Conservation (phyloP, 2,888 invertebrate genomes). For the Alloscopus bannaensis region DNA sequence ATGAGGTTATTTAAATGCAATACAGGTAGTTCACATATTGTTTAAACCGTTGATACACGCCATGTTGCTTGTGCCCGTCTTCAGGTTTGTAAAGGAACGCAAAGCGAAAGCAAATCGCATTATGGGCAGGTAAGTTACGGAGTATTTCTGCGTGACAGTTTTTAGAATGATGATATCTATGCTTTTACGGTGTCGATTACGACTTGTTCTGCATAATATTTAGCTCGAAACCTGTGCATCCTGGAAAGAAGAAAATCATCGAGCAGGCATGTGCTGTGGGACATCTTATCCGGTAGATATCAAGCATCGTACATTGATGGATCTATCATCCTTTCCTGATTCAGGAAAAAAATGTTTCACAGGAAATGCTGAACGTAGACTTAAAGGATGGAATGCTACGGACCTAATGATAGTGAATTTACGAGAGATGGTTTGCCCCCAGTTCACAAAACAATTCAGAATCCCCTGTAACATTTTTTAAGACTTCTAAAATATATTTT, state of each 20-base stretch:
- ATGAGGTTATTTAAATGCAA: constrained; percentile 18
- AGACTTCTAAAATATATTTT: too few species aligned
- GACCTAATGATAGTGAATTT: constrained; percentile 18
- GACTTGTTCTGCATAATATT: not conserved
- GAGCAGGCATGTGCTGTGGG: constrained; percentile 57
- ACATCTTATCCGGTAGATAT: constrained; percentile 54
- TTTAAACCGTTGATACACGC: too few species aligned
- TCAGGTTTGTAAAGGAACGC: constrained; percentile 42
- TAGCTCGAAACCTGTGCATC: constrained; percentile 42
- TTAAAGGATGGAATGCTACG: constrained; percentile 11
- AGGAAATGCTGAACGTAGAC: not conserved
- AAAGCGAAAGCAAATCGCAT: constrained; percentile 27
- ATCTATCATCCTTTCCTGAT: too few species aligned
- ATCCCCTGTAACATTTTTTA: too few species aligned
- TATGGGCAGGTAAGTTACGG: constrained; percentile 22
- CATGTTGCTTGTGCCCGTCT: too few species aligned
- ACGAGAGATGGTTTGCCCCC: constrained; percentile 36
- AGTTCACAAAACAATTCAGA: too few species aligned
- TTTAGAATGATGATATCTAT: too few species aligned
- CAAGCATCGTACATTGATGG: constrained; percentile 18
- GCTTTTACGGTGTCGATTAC: too few species aligned
- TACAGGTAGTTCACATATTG: not conserved
- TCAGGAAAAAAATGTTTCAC: too few species aligned
- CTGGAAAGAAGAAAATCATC: constrained; percentile 60
- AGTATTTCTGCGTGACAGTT: not conserved